These are phyloP conservation scores for Schizotus pectinicornis DNA, from an alignment of 2,888 invertebrate species.

Conservation along the genomic window DNA sequence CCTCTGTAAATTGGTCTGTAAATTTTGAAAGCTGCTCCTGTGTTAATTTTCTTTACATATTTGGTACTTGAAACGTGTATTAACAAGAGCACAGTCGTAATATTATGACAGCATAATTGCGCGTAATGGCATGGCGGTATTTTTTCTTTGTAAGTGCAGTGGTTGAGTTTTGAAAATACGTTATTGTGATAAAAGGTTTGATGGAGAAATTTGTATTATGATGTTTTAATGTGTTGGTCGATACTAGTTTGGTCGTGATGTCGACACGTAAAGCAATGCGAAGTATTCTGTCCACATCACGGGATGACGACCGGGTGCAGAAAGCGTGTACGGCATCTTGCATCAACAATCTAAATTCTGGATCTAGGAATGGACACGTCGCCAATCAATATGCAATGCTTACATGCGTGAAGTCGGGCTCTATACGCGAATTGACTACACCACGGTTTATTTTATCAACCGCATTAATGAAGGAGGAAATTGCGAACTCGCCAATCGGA, in stretches of 20 bases:
- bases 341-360: constrained; percentile 14
- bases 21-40: no score
- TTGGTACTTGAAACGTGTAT: no score
- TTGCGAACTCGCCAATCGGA: constrained; percentile 13
- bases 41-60: no score
- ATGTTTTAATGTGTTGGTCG: constrained; percentile 25
- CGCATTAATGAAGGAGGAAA: constrained; percentile 21
- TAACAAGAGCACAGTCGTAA: no score
- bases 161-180: no score
- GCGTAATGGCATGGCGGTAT: no score
- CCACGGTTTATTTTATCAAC: constrained; percentile 15
- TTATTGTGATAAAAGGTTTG: no score
- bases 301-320: constrained; percentile 20
- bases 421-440: constrained; percentile 18
- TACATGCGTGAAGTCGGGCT: constrained; percentile 9
- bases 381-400: constrained; percentile 27
- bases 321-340: constrained; percentile 29
- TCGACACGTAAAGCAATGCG: constrained; percentile 27
- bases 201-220: constrained; percentile 16
- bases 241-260: constrained; percentile 23
- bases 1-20: no score
- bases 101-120: no score
- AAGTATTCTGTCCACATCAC: constrained; percentile 28
- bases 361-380: constrained; percentile 6
- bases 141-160: no score